A percentile compares a stretch with the other conserved stretches of the same genome.
Conservation (phyloP, 2,888 invertebrate genomes). For the Thecophora atra region DNA sequence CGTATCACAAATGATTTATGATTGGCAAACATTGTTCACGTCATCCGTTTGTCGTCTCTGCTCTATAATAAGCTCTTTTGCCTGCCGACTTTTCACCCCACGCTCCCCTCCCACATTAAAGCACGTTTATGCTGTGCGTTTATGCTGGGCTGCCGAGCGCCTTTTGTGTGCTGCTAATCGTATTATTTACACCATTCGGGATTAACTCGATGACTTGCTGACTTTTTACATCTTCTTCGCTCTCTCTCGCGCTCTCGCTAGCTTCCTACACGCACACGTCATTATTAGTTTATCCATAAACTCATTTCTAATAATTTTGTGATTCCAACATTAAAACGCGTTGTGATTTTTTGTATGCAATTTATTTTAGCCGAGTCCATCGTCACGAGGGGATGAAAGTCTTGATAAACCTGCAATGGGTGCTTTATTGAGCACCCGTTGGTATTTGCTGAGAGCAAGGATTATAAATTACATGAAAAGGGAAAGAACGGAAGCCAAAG, state of each 20-base stretch:
- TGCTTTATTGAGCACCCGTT: slow-evolving; percentile 16
- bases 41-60: not conserved
- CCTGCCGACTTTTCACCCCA: not conserved
- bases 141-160: slow-evolving; percentile 10
- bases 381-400: slow-evolving; percentile 3
- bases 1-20: slow-evolving; percentile 34
- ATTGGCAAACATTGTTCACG: slow-evolving; percentile 28
- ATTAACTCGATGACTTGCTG: slow-evolving; percentile 63
- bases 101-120: not conserved
- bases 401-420: slow-evolving; percentile 2
- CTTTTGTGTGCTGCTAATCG: slow-evolving; percentile 60
- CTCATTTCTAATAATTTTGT: slow-evolving; percentile 28
- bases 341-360: not conserved
- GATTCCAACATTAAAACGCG: not conserved
- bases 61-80: not conserved
- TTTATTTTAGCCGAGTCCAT: too few relatives aligned
- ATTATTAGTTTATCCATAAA: slow-evolving; percentile 26
- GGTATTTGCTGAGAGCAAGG: not conserved
- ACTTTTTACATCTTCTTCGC: slow-evolving; percentile 35
- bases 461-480: not conserved
- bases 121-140: slow-evolving; percentile 21
- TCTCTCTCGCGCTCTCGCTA: not conserved
- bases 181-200: slow-evolving; percentile 67
- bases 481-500: not conserved
- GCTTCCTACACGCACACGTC: not conserved